Base-by-base conservation (phyloP, 1,140 invertebrate species). In the Zaprionus gabonicus region DNA sequence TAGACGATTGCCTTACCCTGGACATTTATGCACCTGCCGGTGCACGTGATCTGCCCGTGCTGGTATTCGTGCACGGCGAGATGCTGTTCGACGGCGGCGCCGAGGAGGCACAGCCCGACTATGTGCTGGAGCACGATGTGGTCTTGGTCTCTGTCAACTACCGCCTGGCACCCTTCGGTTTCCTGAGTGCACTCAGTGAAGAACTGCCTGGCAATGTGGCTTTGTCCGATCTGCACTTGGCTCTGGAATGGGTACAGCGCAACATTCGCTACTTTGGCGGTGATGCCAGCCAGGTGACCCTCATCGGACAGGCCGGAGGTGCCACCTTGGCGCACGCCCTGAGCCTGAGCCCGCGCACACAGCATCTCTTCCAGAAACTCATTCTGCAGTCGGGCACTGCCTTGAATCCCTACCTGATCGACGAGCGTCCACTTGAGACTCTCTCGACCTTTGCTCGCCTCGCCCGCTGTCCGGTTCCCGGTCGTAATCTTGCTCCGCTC, bases 91-190 rank as follows among this genome's bases (percentile, higher is more conserved):
- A 92, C 46, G 92, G 92, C 10, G 78, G 87, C 10, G 71, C 94
- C 0, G 95, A 95, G 64, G 95, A 94, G 2, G 96, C 96, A 69
- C 95, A 95, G 7, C 96, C 96, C 0, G 95, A 97, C 75, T 95
- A 95, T 78, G 92, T 98, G 1, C 93, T 98, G 5, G 96, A 97
- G 62, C 93, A 95, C 59, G 96, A 97, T 74, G 94, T 97, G 1
- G 91, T 98, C 4, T 93, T 98, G 0, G 96, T 98, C 3, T 95
- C 96, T 0, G 93, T 96, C 1, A 97, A 98, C 91, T 98, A 97
- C 85, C 95, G 97, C 92, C 94, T 96, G 72, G 95, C 94, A n/a
- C 93, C 93, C 0, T 93, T 94, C 51, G 94, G 94, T 90, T 94
- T 94, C 71, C 81, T 94, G 70, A 94, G 86, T 25, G 94, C 93